A percentile compares a stretch with the other conserved stretches of the same genome.
phyloP scores from a whole-genome alignment of 1,140 invertebrate genomes.

The Wiebesia pumilae region DNA sequence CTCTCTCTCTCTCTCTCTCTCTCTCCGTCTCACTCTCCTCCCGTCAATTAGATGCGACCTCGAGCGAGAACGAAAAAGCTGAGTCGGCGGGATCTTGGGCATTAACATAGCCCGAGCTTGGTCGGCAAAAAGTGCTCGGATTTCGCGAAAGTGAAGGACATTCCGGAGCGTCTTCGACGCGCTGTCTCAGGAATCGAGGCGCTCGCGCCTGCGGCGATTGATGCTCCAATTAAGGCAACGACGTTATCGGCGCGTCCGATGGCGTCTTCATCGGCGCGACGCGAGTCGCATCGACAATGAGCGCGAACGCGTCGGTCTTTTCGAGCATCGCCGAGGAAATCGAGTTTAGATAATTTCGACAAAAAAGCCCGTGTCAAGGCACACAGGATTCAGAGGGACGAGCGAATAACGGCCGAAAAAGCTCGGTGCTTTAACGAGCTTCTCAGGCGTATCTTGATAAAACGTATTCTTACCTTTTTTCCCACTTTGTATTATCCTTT shows the following conservation, averaged over 20 bases:
- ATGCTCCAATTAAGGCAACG: conserved; percentile 39
- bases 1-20: conserved; percentile 26
- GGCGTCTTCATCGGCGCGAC: conserved; percentile 44
- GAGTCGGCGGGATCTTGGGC: conserved; percentile 48
- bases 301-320: background rate
- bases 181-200: conserved; percentile 27
- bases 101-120: conserved; percentile 66
- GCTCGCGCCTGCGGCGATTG: conserved; percentile 29
- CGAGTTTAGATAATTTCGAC: conserved; percentile 28
- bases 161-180: conserved; percentile 1
- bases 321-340: background rate
- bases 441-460: background rate
- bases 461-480: background rate
- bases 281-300: conserved; percentile 35
- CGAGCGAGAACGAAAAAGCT: conserved; percentile 64
- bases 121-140: conserved; percentile 35
- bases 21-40: conserved; percentile 4
- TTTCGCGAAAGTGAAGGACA: conserved; percentile 42
- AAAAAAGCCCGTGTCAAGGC: background rate
- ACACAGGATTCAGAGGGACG: background rate
- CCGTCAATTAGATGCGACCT: conserved; percentile 71
- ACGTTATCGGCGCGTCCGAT: background rate
- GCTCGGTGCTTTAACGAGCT: background rate
- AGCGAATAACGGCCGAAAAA: background rate
- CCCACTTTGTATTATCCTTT: no score